A percentile compares a stretch with the other conserved stretches of the same genome.
phyloP scores from a whole-genome alignment of 1,140 invertebrate species.

The Ceratina japonica region DNA sequence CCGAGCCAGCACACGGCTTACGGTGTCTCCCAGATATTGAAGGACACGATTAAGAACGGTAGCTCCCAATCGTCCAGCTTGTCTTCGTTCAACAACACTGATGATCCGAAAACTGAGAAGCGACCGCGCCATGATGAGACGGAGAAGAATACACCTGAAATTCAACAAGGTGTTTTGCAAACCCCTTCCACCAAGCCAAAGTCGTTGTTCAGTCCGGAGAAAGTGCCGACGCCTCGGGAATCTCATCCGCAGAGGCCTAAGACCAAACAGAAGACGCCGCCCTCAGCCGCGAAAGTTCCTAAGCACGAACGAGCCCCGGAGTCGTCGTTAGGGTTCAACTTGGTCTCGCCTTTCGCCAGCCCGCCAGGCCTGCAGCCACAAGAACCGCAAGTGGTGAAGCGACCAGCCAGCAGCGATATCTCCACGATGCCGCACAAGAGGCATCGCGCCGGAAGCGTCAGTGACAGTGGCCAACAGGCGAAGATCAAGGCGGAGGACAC shows the following conservation, averaged over 20 bases:
- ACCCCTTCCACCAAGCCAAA: slow-evolving; percentile 64
- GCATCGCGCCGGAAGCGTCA: slow-evolving; percentile 66
- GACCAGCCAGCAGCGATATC: slow-evolving; percentile 47
- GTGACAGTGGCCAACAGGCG: slow-evolving; percentile 72
- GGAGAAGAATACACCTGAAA: slow-evolving; percentile 39
- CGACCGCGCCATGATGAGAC: slow-evolving; percentile 55
- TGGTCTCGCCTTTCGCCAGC: slow-evolving; percentile 65
- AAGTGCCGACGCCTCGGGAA: slow-evolving; percentile 67
- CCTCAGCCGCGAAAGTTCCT: slow-evolving; percentile 60
- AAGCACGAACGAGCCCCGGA: slow-evolving; percentile 63
- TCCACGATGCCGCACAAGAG: slow-evolving; percentile 55
- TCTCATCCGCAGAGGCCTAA: slow-evolving; percentile 65
- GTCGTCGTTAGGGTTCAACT: slow-evolving; percentile 56
- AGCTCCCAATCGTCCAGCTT: slow-evolving; percentile 60
- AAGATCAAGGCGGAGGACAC: slow-evolving; percentile 69
- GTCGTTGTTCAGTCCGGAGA: slow-evolving; percentile 81
- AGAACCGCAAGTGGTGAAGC: slow-evolving; percentile 45
- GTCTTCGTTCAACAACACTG: slow-evolving; percentile 57
- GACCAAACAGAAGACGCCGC: slow-evolving; percentile 71
- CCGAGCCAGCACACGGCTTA: slow-evolving; percentile 55
- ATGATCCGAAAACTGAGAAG: slow-evolving; percentile 66
- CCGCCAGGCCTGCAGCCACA: slow-evolving; percentile 58
- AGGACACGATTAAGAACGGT: slow-evolving; percentile 72
- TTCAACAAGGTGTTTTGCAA: slow-evolving; percentile 49
- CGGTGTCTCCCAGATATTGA: slow-evolving; percentile 65